A percentile compares a stretch with the other conserved stretches of the same genome.
phyloP scores from a whole-genome alignment of 2,888 invertebrate genomes.

The Autographa pulchrina region DNA sequence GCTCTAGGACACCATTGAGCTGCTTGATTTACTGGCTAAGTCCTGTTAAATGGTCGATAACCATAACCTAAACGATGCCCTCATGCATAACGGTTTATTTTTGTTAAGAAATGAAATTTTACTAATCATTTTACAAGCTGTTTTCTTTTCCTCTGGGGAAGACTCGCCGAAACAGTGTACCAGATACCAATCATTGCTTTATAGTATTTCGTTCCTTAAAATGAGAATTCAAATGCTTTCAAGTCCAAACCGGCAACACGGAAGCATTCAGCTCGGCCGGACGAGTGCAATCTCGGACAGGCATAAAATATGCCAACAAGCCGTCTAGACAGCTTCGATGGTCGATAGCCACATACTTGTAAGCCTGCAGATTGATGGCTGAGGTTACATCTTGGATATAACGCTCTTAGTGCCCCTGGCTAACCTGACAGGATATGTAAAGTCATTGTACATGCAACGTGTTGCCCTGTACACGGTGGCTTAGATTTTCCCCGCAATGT shows the following conservation, averaged over 20 bases:
- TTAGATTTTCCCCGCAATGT: background rate
- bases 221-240: background rate
- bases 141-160: background rate
- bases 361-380: constrained; percentile 4
- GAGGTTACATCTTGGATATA: background rate
- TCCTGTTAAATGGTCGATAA: background rate
- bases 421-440: background rate
- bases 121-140: background rate
- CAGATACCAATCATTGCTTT: background rate
- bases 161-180: no score
- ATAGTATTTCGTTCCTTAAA: background rate
- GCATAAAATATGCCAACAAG: constrained; percentile 35
- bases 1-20: background rate
- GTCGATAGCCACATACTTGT: constrained; percentile 21
- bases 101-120: background rate
- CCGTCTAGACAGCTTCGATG: constrained; percentile 40
- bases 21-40: background rate
- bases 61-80: background rate
- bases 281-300: constrained; percentile 33
- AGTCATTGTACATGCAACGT: background rate
- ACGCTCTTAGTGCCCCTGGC: background rate
- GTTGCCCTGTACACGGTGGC: no score
- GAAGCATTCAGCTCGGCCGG: constrained; percentile 30
- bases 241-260: constrained; percentile 13
- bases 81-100: background rate